Evolutionary conservation across 2,888 invertebrate species (phyloP).

Genomic region (Lathronympha strigana): DNA sequence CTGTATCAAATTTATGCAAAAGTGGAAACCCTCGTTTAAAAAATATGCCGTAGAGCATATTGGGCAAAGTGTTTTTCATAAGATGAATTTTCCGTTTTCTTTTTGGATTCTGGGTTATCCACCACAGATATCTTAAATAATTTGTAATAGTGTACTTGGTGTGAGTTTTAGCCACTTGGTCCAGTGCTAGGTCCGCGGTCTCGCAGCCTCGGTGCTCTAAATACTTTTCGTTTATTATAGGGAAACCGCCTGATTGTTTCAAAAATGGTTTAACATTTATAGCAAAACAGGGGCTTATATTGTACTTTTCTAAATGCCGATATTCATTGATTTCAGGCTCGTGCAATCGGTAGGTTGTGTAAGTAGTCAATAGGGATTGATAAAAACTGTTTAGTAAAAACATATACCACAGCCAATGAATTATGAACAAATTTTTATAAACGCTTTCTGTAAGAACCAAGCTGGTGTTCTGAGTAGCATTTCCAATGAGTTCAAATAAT

Average conservation of each 20-base stretch:
- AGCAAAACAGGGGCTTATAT: conserved; percentile 38
- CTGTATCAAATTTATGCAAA: neutral
- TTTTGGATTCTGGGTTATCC: conserved; percentile 6
- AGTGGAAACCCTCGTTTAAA: conserved; percentile 39
- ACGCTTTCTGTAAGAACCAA: conserved; percentile 6
- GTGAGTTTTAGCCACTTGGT: conserved; percentile 17
- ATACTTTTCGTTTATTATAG: conserved; percentile 25
- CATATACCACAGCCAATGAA: conserved; percentile 40
- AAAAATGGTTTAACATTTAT: conserved; percentile 9
- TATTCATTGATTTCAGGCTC: conserved; percentile 29
- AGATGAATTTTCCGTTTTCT: conserved; percentile 11
- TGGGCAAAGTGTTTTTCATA: conserved; percentile 12
- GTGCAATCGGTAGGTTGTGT: conserved; percentile 29
- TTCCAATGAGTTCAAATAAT: conserved; percentile 29
- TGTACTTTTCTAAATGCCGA: conserved; percentile 15
- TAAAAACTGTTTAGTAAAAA: conserved; percentile 38
- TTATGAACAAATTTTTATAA: conserved; percentile 33
- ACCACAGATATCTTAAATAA: conserved; percentile 37
- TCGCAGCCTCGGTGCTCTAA: conserved; percentile 27
- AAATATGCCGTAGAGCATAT: conserved; percentile 22
- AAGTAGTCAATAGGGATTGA: conserved; percentile 36
- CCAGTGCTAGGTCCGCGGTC: conserved; percentile 26
- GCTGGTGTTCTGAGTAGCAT: conserved; percentile 2
- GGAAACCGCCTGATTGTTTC: conserved; percentile 8
- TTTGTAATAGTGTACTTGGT: conserved; percentile 34